Percentiles rank a stretch among this genome's conserved stretches.
Conservation (phyloP, 2,797 vertebrate species). For the Poecile montanus region DNA sequence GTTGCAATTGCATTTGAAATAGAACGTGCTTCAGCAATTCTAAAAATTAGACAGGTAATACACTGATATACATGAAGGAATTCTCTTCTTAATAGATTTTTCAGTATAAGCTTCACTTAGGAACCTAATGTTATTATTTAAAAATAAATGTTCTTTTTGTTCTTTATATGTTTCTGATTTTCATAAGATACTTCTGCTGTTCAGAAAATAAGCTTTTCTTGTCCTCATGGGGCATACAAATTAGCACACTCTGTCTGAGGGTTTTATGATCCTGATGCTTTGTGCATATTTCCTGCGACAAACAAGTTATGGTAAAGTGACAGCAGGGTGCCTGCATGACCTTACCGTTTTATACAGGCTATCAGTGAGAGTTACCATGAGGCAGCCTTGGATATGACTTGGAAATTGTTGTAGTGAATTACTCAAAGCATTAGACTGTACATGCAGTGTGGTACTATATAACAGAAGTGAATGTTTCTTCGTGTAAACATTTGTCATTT, state of each 20-base stretch:
- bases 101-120: background rate
- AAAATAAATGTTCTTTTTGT: background rate
- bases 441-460: background rate
- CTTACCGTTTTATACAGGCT: background rate
- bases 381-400: background rate
- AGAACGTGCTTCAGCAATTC: background rate
- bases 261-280: background rate
- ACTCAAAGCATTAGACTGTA: background rate
- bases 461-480: background rate
- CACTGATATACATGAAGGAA: background rate
- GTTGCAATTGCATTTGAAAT: background rate
- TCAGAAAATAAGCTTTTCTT: background rate
- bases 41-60: background rate
- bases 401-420: conserved; percentile 3
- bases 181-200: background rate
- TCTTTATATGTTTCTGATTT: background rate
- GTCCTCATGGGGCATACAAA: background rate
- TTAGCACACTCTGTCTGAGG: background rate
- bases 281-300: background rate
- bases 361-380: background rate
- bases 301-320: background rate
- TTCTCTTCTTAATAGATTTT: background rate
- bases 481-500: background rate
- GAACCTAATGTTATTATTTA: background rate
- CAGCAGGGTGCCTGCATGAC: background rate